Evolutionary conservation across 1,140 invertebrate species (phyloP).

Genomic region (Drosophila repleta): DNA sequence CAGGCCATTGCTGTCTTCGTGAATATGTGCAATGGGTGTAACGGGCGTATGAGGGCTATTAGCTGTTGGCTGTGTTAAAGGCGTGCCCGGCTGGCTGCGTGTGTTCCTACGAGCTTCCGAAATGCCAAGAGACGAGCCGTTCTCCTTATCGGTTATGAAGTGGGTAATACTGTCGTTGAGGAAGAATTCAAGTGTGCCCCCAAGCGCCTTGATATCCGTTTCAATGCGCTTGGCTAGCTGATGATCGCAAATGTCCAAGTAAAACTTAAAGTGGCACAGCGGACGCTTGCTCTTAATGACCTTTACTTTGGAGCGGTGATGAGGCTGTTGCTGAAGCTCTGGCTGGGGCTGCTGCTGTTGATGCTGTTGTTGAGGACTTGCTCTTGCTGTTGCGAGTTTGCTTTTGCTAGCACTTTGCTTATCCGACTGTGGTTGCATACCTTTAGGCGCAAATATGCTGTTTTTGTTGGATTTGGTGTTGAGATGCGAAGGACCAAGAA

Average conservation of each 20-base stretch:
- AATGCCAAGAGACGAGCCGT: conserved; percentile 2
- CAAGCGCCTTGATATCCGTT: conserved; percentile 87
- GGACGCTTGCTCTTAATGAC: conserved; percentile 85
- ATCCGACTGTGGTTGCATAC: conserved; percentile 84
- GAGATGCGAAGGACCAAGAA: conserved; percentile 51
- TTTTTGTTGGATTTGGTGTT: conserved; percentile 37
- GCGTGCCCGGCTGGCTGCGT: conserved; percentile 40
- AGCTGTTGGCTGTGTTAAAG: conserved; percentile 35
- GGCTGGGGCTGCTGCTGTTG: conserved; percentile 40
- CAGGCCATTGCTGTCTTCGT: conserved; percentile 46
- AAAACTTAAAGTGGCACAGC: conserved; percentile 87
- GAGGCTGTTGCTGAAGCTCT: conserved; percentile 52
- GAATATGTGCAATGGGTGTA: conserved; percentile 37
- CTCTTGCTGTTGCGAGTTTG: conserved; percentile 69
- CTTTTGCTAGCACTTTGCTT: conserved; percentile 75
- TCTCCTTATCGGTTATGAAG: conserved; percentile 85
- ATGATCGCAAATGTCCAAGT: conserved; percentile 89
- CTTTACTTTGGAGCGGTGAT: conserved; percentile 74
- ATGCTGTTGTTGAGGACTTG: conserved; percentile 22
- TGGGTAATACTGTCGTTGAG: conserved; percentile 85
- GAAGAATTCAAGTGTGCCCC: conserved; percentile 87
- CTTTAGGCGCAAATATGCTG: conserved; percentile 82
- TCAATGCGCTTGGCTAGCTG: conserved; percentile 86
- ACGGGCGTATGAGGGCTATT: conserved; percentile 52
- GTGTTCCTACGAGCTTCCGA: conserved; percentile 24